These are phyloP conservation scores for Chrysolina americana DNA, from an alignment of 2,888 invertebrate species.

Conservation along the genomic window DNA sequence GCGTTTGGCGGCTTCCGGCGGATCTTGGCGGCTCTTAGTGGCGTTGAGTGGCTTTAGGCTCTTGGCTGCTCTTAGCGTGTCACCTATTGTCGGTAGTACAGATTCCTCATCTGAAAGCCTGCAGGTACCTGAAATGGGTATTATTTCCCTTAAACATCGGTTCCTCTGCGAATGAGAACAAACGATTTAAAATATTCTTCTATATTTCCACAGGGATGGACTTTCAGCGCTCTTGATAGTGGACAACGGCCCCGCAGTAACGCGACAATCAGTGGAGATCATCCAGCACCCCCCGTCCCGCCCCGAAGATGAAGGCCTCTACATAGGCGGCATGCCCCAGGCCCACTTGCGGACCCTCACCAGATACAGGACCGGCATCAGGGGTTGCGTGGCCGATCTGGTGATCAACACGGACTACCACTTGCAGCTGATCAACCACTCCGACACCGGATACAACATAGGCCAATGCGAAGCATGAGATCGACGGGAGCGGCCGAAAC, in stretches of 20 bases:
- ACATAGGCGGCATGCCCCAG: conserved; percentile 78
- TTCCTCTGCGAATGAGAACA: too few species aligned
- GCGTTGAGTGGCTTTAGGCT: too few species aligned
- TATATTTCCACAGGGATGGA: conserved; percentile 77
- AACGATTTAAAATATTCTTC: too few species aligned
- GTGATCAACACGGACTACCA: conserved; percentile 75
- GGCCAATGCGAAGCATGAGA: conserved; percentile 66
- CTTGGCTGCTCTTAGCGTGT: too few species aligned
- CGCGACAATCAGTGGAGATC: conserved; percentile 87
- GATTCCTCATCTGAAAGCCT: too few species aligned
- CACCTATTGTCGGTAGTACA: too few species aligned
- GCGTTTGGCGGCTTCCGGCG: too few species aligned
- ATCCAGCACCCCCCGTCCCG: conserved; percentile 65
- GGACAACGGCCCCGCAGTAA: conserved; percentile 87
- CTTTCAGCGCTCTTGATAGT: conserved; percentile 90
- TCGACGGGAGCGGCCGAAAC: conserved; percentile 36
- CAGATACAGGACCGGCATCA: conserved; percentile 73
- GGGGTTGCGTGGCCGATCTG: conserved; percentile 77
- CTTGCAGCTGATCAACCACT: conserved; percentile 70
- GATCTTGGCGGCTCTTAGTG: too few species aligned
- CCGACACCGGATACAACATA: conserved; percentile 70
- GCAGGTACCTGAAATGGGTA: too few species aligned
- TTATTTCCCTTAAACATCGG: too few species aligned
- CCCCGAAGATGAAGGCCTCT: conserved; percentile 89
- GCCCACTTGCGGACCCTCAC: conserved; percentile 64